Base-by-base conservation (phyloP, 2,888 invertebrate genomes). In the Gibbula magus region DNA sequence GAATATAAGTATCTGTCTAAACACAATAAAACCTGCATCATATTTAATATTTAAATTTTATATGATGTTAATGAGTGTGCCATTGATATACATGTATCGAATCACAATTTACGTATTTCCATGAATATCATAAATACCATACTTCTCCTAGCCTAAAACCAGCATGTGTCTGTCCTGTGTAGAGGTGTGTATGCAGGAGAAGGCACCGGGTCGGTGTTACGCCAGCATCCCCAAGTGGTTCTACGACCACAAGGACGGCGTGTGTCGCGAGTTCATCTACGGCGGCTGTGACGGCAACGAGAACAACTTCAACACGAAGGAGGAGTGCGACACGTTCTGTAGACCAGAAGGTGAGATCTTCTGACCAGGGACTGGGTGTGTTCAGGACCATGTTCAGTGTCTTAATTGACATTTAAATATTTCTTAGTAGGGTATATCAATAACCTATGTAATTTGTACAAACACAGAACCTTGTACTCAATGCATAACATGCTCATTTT, bases 201-300 rank as follows among this genome's bases (percentile, higher is more conserved):
- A 95, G 86, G 96, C 97, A 82, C 94, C 95, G 66, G 98, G 98
- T 0, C 84, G 84, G 67, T 90, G 92, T 82, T 79, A 85, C 52
- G 89, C 88, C 61, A 81, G 82, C 61, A 81, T 88, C 18, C 81
- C 83, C 10, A 96, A 96, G 92, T 95, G 95, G 93, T 96, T 95
- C 93, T 97, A 95, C 93, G 95, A 97, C 89, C 73, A 79, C 18
- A 87, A 88, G 0, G 92, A 93, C 0, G 95, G 95, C 18, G 92
- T 93, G 53, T 98, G 98, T 91, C 94, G 94, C 77, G 93, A 94
- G 83, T 98, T 96, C 93, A 93, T 93, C 0, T 98, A 95, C 87
- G 95, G 94, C 20, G 92, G 93, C 1, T 93, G 93, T 85, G 90
- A 88, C 0, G 93, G 93, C 25, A 93, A 93, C 82, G 88, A 86